Conservation (phyloP, 2,888 invertebrate species). For the Campoplex nolae region DNA sequence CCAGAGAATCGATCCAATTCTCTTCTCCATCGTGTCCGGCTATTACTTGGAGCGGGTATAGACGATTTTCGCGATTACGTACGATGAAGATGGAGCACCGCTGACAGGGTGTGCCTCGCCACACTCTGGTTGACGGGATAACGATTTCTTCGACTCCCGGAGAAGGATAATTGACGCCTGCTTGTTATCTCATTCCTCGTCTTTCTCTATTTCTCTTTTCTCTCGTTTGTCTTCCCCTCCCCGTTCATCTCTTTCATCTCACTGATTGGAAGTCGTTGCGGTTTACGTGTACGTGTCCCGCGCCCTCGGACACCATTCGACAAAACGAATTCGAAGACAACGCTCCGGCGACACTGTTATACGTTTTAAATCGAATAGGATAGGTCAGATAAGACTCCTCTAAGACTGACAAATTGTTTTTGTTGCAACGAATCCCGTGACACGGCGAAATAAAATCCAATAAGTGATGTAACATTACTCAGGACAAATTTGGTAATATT, state of each 20-base stretch:
- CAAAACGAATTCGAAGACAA: slow-evolving; percentile 39
- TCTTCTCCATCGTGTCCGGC: slow-evolving; percentile 32
- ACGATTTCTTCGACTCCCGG: slow-evolving; percentile 77
- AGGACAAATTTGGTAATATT: too few relatives aligned
- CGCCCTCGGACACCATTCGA: slow-evolving; percentile 9
- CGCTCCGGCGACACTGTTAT: slow-evolving; percentile 28
- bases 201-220: background rate
- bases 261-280: slow-evolving; percentile 64
- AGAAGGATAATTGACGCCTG: slow-evolving; percentile 74
- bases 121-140: slow-evolving; percentile 80
- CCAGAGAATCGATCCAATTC: slow-evolving; percentile 56
- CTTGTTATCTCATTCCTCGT: slow-evolving; percentile 35
- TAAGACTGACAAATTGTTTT: slow-evolving; percentile 9
- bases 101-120: slow-evolving; percentile 74
- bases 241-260: slow-evolving; percentile 14
- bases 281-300: slow-evolving; percentile 44
- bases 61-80: slow-evolving; percentile 55
- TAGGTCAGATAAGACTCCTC: slow-evolving; percentile 39
- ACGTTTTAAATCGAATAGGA: slow-evolving; percentile 40
- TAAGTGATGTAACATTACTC: too few relatives aligned
- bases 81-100: slow-evolving; percentile 52
- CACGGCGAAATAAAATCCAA: too few relatives aligned
- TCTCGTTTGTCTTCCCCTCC: slow-evolving; percentile 38
- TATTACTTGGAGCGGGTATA: slow-evolving; percentile 38
- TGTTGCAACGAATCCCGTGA: background rate